Base-by-base conservation (phyloP, 1,140 invertebrate species). In the Drosophila virilis region DNA sequence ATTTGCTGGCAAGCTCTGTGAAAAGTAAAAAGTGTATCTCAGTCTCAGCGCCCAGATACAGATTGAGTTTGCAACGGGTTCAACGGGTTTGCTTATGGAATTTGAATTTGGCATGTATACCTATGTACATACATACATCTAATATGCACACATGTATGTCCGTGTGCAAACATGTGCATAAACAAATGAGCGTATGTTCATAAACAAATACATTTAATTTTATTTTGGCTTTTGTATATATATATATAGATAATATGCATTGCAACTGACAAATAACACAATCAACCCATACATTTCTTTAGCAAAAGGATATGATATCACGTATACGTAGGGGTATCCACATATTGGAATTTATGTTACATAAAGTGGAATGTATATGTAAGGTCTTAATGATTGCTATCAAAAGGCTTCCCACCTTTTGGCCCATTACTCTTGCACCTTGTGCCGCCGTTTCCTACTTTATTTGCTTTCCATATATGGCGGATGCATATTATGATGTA, bases 51-150 rank as follows among this genome's bases (percentile, higher is more conserved):
- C 77, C 67, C 68, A 73, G 69, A 78, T 77, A 67, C 59, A 73
- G 51, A 77, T 67, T 67, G 43, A 55, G 58, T 73, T 51, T 77
- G 69, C 74, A 78, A 78, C 77, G 74, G 74, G 77, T 79, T 68
- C 64, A 79, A 79, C 77, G 74, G 77, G 77, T 79, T 79, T 79
- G 74, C 69, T 57, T 60, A 65, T 78, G 75, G 74, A 79, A 79
- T 79, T 79, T 77, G 68, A 77, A 77, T 79, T 77, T 64, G 48
- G 69, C 58, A 57, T 66, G 54, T 72, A 33, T 50, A 62, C 33
- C 35, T 48, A 67, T 28, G 9, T 51, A 57, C 6, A 28, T 38
- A 55, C 28, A 9, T 15, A 45, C 13, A 45, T 45, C 3, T 42
- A 42, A 42, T 28, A 17, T 40, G 17, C 12, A 38, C 9, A 54